Conservation (phyloP, 2,888 invertebrate genomes). For the Stenichneumon culpator region DNA sequence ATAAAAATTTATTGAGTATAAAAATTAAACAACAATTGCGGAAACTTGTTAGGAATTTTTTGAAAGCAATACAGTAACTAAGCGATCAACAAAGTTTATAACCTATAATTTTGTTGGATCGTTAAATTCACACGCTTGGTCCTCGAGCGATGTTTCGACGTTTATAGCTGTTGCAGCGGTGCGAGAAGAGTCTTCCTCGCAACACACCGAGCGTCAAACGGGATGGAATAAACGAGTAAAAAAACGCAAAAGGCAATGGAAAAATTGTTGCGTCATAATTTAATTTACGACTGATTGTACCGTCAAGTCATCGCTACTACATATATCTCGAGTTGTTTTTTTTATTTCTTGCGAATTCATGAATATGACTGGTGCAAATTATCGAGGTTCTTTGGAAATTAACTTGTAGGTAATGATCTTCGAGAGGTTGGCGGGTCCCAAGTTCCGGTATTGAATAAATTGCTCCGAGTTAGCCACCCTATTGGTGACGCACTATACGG, state of each 20-base stretch:
- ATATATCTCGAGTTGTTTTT: no score
- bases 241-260: background rate
- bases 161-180: background rate
- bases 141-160: background rate
- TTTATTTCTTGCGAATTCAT: background rate
- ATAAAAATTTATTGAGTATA: no score
- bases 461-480: background rate
- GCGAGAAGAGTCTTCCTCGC: background rate
- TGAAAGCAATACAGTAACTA: background rate
- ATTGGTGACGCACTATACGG: background rate
- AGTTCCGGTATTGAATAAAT: background rate
- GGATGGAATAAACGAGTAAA: background rate
- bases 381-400: background rate
- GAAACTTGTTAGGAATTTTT: no score
- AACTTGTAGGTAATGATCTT: background rate
- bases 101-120: background rate
- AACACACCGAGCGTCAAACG: background rate
- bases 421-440: background rate
- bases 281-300: background rate
- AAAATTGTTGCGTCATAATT: background rate
- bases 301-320: background rate
- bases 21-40: no score
- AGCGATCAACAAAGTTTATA: no score
- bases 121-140: slow-evolving; percentile 15
- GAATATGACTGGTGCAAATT: background rate